Evolutionary conservation across 2,888 invertebrate genomes (phyloP).

Genomic region (Agapostemon virescens): DNA sequence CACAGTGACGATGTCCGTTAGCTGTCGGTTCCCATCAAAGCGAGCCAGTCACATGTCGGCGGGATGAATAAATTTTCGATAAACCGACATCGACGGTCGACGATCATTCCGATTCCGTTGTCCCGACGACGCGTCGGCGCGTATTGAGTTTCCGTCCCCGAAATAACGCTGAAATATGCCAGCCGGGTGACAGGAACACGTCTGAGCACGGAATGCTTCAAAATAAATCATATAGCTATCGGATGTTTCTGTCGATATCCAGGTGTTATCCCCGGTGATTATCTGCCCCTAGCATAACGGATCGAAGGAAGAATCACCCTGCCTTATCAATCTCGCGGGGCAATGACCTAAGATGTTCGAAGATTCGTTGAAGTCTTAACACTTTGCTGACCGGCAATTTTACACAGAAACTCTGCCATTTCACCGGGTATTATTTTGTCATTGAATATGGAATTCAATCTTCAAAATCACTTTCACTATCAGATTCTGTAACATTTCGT

Average conservation of each 20-base stretch:
- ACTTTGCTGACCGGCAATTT: background rate
- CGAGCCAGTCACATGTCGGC: constrained; percentile 63
- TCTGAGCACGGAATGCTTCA: constrained; percentile 51
- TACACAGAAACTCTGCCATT: too few species aligned
- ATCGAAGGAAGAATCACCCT: background rate
- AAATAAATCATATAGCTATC: constrained; percentile 51
- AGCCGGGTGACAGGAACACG: constrained; percentile 61
- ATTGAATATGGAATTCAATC: too few species aligned
- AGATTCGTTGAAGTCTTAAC: background rate
- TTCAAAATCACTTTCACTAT: too few species aligned
- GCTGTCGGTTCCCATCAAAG: constrained; percentile 64
- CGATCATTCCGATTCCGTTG: constrained; percentile 68
- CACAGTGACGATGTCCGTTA: constrained; percentile 60
- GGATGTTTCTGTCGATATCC: constrained; percentile 45
- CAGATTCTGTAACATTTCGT: too few species aligned
- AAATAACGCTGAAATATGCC: constrained; percentile 70
- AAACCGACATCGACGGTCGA: constrained; percentile 68
- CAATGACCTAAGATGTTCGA: background rate
- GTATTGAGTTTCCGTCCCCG: constrained; percentile 68
- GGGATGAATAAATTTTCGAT: constrained; percentile 69
- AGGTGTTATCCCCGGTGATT: constrained; percentile 18
- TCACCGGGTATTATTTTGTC: too few species aligned
- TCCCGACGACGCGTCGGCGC: constrained; percentile 67
- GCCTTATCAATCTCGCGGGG: background rate
- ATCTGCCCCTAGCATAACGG: background rate